Evolutionary conservation across 2,797 vertebrate species (phyloP).

Genomic region (Setipinna tenuifilis): DNA sequence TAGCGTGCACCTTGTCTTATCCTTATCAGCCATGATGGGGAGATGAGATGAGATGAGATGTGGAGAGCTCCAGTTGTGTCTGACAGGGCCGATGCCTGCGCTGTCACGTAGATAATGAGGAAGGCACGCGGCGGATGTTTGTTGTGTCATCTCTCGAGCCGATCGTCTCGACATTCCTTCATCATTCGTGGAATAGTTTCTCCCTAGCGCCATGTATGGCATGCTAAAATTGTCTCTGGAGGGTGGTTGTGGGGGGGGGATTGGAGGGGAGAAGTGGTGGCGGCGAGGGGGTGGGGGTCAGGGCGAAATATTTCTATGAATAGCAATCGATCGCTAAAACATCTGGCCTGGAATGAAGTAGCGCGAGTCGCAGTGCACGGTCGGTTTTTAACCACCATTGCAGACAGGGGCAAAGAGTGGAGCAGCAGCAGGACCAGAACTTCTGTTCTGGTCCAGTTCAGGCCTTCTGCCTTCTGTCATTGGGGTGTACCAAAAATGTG

Average conservation of each 20-base stretch:
- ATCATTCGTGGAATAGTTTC: constrained; percentile 10
- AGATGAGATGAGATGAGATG: constrained; percentile 54
- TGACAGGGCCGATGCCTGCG: constrained; percentile 23
- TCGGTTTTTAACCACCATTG: not conserved
- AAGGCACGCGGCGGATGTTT: constrained; percentile 3
- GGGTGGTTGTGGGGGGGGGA: not conserved
- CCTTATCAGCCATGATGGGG: constrained; percentile 44
- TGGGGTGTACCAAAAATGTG: too few species aligned
- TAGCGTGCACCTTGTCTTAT: too few species aligned
- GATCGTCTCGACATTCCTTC: constrained; percentile 8
- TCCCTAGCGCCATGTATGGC: constrained; percentile 8
- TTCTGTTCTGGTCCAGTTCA: too few species aligned
- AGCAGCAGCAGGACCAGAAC: too few species aligned
- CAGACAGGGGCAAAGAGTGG: too few species aligned
- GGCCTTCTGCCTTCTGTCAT: too few species aligned
- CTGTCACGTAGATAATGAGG: constrained; percentile 47
- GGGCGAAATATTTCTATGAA: constrained; percentile 3
- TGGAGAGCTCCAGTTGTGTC: constrained; percentile 26
- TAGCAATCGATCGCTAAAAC: constrained; percentile 15
- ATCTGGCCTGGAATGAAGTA: not conserved
- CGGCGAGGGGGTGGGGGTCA: not conserved
- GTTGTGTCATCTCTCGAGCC: constrained; percentile 1
- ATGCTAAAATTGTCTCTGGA: constrained; percentile 15
- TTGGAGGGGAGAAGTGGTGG: not conserved
- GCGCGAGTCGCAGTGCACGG: not conserved